Conservation (phyloP, 2,113 vertebrate genomes). For the Pagrus major region DNA sequence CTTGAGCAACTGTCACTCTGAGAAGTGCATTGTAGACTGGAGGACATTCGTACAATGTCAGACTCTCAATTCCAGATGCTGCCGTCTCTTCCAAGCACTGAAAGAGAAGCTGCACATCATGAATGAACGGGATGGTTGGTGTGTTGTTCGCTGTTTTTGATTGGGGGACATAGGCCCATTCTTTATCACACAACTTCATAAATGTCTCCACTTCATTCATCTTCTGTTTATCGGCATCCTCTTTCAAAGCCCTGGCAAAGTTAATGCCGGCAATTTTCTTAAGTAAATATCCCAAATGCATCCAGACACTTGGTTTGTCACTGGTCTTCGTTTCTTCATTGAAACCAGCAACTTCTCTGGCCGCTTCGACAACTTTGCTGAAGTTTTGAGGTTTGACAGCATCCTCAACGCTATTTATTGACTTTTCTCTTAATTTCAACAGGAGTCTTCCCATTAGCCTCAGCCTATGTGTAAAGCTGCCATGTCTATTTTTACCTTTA, state of each 20-base stretch:
- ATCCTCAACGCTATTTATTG: constrained; percentile 44
- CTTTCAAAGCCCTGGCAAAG: constrained; percentile 44
- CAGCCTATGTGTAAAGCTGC: constrained; percentile 6
- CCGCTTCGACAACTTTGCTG: constrained; percentile 32
- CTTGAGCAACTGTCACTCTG: constrained; percentile 27
- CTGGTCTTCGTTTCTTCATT: neutral
- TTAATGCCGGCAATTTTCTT: constrained; percentile 49
- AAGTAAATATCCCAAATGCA: neutral
- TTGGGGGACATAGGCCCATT: neutral
- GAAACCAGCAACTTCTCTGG: constrained; percentile 21
- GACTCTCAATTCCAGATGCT: constrained; percentile 15
- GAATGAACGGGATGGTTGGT: constrained; percentile 44
- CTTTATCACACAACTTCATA: constrained; percentile 43
- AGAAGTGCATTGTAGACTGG: constrained; percentile 49
- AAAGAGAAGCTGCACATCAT: constrained; percentile 52
- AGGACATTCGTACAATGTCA: constrained; percentile 32
- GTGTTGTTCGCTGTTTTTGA: neutral
- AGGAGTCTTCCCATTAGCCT: constrained; percentile 50
- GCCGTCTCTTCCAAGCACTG: constrained; percentile 11
- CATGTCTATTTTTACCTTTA: neutral
- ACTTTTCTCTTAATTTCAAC: constrained; percentile 18
- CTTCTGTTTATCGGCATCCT: neutral
- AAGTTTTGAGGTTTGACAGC: constrained; percentile 65
- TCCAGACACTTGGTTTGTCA: neutral
- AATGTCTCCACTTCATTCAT: constrained; percentile 39